Evolutionary conservation across 1,140 invertebrate genomes (phyloP), one percentile per base, ranked within the genome.

Genomic region (Drosophila tristis): DNA sequence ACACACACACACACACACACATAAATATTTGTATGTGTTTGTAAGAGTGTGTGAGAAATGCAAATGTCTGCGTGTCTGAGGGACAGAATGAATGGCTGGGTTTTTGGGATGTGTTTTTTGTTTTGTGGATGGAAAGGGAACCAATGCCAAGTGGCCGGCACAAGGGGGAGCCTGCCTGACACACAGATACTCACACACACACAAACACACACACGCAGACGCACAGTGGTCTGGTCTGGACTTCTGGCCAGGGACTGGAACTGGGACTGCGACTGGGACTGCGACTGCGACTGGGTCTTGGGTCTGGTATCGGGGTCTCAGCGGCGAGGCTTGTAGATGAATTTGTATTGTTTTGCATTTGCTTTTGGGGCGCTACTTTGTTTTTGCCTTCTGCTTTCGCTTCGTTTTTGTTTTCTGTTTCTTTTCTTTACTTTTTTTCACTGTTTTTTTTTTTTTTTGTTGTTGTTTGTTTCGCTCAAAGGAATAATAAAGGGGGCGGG

Each of bases 321-420:
- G 35, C 35, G 6, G 26, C 26, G 5, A 6, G 62, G 63, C 78
- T 61, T 81, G 82, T 82, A 74, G 78, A 81, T 87, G 82, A 87
- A 89, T 79, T 87, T 87, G 82, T 86, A 89, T 87, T 87, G 82
- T 87, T 89, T 87, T 89, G 84, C 79, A 89, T 87, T 89, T 84
- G 79, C 79, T 87, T 87, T 87, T 89, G 84, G 84, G 81, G 84
- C 84, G 84, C 84, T 87, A 80, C 73, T 85, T 85, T 81, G 81
- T 76, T 84, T 86, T 86, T 74, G 81, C 77, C 76, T 79, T 20
- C 13, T 43, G 44, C 29, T 49, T 26, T 11, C 5, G 16, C 23
- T 5, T 31, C 16, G 23, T 53, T 72, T 51, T 31, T 64, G 51
- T 42, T 44, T 58, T 25, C 39, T 43, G 44, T 57, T 48, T 35